Conservation (phyloP, 2,113 vertebrate genomes). For the Desmodus rotundus region DNA sequence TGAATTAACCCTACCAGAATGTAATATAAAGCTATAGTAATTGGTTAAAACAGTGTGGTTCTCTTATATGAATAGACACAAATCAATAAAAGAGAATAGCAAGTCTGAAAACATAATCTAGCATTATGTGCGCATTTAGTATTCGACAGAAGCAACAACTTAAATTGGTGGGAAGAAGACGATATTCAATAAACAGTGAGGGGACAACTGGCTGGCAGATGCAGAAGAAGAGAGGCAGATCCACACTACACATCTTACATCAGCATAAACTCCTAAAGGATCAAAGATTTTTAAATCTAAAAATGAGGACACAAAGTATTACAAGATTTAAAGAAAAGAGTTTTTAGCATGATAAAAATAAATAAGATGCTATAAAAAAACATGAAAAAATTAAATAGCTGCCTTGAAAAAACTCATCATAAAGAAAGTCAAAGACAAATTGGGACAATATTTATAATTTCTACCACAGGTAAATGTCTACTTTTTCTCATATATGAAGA, state of each 20-base stretch:
- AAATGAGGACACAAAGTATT: not conserved
- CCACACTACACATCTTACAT: not conserved
- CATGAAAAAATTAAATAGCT: not conserved
- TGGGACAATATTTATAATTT: not conserved
- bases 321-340: not conserved
- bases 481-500: not conserved
- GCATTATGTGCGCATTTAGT: not conserved
- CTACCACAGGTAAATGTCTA: not conserved
- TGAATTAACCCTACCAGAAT: not conserved
- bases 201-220: not conserved
- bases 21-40: not conserved
- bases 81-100: not conserved
- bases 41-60: not conserved
- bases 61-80: not conserved
- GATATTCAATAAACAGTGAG: not conserved
- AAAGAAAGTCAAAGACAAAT: slow-evolving; percentile 1
- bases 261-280: not conserved
- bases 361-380: not conserved
- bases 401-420: not conserved
- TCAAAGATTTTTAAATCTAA: slow-evolving; percentile 12
- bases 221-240: not conserved
- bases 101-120: slow-evolving; percentile 4
- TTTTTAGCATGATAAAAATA: slow-evolving; percentile 3
- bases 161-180: not conserved
- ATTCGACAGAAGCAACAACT: not conserved